Conservation (phyloP, 2,797 vertebrate genomes). For the Phylloscopus collybita region DNA sequence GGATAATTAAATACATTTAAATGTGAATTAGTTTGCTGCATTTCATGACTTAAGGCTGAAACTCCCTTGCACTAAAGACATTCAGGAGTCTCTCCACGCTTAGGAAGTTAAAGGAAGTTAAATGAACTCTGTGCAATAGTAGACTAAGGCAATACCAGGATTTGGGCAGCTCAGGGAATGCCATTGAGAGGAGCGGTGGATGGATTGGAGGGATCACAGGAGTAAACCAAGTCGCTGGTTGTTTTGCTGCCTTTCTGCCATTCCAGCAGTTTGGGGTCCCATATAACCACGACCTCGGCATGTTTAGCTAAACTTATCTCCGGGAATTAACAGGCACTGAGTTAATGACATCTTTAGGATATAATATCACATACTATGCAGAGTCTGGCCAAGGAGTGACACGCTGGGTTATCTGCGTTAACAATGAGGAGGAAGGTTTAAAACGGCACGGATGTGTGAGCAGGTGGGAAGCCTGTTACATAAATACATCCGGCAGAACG, state of each 20-base stretch:
- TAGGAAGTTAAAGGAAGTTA: neutral
- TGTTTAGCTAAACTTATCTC: neutral
- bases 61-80: neutral
- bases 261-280: neutral
- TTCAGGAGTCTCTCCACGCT: neutral
- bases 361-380: fast-evolving
- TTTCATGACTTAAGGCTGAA: neutral
- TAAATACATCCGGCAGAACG: neutral
- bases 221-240: neutral
- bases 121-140: neutral
- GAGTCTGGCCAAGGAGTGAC: neutral
- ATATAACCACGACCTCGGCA: fast-evolving
- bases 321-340: neutral
- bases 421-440: fast-evolving
- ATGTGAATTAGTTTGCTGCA: neutral
- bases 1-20: conserved; percentile 14
- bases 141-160: neutral
- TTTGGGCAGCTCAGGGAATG: neutral
- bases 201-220: neutral
- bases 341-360: no score
- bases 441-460: fast-evolving
- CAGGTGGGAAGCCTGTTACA: neutral
- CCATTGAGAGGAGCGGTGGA: neutral
- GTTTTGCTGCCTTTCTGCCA: neutral
- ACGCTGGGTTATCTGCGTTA: neutral